Percentiles rank a stretch among this genome's conserved stretches.
phyloP scores from a whole-genome alignment of 2,888 invertebrate genomes.

The Conops quadrifasciatus region DNA sequence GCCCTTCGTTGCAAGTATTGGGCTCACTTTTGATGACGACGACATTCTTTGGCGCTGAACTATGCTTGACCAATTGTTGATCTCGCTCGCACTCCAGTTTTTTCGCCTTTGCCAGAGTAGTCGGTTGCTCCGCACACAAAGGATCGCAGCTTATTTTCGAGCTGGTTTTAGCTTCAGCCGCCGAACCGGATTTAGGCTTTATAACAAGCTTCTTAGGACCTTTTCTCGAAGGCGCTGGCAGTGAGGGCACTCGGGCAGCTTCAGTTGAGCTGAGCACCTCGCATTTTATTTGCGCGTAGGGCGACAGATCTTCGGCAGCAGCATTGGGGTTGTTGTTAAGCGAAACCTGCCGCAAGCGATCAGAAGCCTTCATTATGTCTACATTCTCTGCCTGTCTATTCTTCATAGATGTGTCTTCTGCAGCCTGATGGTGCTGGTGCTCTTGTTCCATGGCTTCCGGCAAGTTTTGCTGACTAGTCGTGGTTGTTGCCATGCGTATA shows the following conservation, averaged over 20 bases:
- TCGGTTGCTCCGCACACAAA: conserved; percentile 41
- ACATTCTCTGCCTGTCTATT: not conserved
- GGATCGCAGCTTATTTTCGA: conserved; percentile 31
- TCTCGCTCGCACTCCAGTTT: conserved; percentile 32
- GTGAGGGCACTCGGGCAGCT: conserved; percentile 1
- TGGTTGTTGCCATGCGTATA: conserved; percentile 61
- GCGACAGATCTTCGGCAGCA: conserved; percentile 53
- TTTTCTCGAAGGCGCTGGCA: conserved; percentile 33
- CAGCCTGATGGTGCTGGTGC: not conserved
- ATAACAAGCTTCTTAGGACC: conserved; percentile 55
- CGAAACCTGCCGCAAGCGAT: conserved; percentile 15
- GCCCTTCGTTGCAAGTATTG: conserved; percentile 17
- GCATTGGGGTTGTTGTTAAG: conserved; percentile 39
- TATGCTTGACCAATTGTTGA: conserved; percentile 38
- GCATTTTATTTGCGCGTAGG: conserved; percentile 48
- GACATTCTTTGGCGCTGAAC: conserved; percentile 42
- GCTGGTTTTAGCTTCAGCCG: conserved; percentile 42
- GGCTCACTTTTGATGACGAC: conserved; percentile 55
- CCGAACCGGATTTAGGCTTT: conserved; percentile 57
- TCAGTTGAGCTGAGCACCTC: conserved; percentile 44
- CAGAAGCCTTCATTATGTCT: not conserved
- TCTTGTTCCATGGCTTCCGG: not conserved
- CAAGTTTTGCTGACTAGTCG: conserved; percentile 44
- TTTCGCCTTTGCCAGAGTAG: conserved; percentile 43
- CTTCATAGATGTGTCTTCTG: not conserved